Evolutionary conservation across 2,797 vertebrate species (phyloP).

Genomic region (Rhadinocentrus ornatus): DNA sequence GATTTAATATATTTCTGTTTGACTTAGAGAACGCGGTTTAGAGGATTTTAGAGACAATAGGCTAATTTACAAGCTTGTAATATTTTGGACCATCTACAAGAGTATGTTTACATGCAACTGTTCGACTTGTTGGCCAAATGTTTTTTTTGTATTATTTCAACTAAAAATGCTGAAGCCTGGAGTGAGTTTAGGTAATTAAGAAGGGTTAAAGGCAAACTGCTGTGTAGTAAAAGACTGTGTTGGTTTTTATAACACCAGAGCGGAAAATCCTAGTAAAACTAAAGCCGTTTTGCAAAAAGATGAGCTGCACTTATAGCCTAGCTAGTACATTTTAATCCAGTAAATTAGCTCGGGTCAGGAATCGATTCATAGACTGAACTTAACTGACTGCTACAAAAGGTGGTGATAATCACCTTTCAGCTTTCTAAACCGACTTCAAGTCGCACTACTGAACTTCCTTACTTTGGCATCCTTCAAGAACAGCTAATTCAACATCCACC

Average conservation of each 20-base stretch:
- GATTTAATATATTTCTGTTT: neutral
- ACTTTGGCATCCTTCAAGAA: too few relatives aligned
- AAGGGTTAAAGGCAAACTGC: too few relatives aligned
- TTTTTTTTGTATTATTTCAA: neutral
- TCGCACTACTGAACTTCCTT: too few relatives aligned
- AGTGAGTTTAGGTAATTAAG: neutral
- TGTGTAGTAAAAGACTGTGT: too few relatives aligned
- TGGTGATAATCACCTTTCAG: neutral
- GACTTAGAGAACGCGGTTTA: neutral
- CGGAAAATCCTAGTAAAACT: neutral
- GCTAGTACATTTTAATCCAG: neutral
- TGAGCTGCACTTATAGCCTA: neutral
- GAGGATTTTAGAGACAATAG: neutral
- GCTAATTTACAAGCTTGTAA: neutral
- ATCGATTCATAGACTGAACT: neutral
- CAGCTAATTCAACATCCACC: too few relatives aligned
- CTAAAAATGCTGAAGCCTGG: neutral
- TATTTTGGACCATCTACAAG: neutral
- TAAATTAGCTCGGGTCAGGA: neutral
- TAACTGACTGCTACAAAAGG: neutral
- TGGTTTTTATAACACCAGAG: neutral
- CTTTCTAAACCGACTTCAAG: too few relatives aligned
- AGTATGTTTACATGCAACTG: neutral
- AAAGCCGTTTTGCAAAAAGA: neutral
- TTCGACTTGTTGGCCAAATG: neutral